These are phyloP conservation scores for Danio kyathit DNA, from an alignment of 2,797 vertebrate genomes.

Conservation along the genomic window DNA sequence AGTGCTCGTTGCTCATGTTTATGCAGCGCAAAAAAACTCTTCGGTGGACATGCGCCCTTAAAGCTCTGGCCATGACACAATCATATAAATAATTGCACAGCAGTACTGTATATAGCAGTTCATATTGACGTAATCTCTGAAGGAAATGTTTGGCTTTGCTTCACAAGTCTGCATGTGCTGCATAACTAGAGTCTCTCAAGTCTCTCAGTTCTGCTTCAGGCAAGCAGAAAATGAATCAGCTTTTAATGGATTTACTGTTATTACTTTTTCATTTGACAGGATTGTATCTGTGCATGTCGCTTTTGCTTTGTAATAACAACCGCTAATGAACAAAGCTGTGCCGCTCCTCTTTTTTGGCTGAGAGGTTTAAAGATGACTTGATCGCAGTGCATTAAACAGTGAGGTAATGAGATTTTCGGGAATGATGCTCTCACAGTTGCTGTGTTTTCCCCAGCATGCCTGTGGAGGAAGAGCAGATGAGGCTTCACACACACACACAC, in stretches of 20 bases:
- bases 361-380: not conserved
- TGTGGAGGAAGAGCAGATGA: not conserved
- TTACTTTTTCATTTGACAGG: not conserved
- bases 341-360: not conserved
- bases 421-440: not conserved
- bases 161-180: not conserved
- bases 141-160: not conserved
- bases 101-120: no score
- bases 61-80: no score
- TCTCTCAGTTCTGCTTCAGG: not conserved
- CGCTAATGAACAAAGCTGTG: not conserved
- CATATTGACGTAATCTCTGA: not conserved
- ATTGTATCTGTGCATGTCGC: not conserved
- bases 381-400: not conserved
- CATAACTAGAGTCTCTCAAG: not conserved
- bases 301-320: not conserved
- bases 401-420: not conserved
- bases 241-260: slow-evolving; percentile 1
- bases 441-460: slow-evolving; percentile 18
- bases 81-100: no score
- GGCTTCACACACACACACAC: slow-evolving; percentile 29
- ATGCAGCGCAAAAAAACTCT: no score
- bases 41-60: no score
- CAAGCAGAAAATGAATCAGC: not conserved
- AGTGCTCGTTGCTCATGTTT: no score